Evolutionary conservation across 2,113 vertebrate species (phyloP), one percentile per base, ranked within the genome.

Genomic region (Pleuronectes platessa): DNA sequence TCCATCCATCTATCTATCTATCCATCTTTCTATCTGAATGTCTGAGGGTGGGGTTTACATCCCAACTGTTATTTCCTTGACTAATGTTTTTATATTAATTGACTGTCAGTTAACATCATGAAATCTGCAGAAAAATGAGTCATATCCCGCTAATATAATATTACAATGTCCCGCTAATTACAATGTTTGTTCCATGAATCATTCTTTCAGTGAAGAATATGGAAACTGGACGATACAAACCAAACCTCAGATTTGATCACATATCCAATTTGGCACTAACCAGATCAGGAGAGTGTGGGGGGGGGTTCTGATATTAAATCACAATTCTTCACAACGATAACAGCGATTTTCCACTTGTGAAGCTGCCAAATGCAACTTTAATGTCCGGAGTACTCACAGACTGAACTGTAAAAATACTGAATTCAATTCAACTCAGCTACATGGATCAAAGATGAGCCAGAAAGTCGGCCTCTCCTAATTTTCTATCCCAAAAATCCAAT

Each of bases 1-100:
- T 56, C 59, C 51, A 51, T 71, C 62, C 24, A 47, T 62, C 12
- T 20, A 10, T 77, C 69, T 18, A 24, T 71, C 24, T 9, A 31
- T 70, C 53, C 1, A 20, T 62, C n/a, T 40, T 4, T 58, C 24
- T 23, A 10, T 37, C 35, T 40, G 0, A 31, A 31, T 7, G 31
- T 53, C 4, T 51, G 42, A 15, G 11, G 13, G 42, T 15, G 2
- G 42, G 42, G 42, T 13, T 15, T 13, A 45, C 42, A 15, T 45
- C 13, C 42, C 42, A 37, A 31, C 31, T 7, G 6, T 37, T 37
- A 37, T 10, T 37, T 2, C 8, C 35, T 37, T 37, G 35, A 37
- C 10, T 10, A 37, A 10, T 37, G 2, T 37, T 37, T 37, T 37
- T 10, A 37, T 37, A 10, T 37, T 9, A 37, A 37, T 37, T 31